Base-by-base conservation (phyloP, 2,888 invertebrate genomes). In the Sphaeridia pumilis region DNA sequence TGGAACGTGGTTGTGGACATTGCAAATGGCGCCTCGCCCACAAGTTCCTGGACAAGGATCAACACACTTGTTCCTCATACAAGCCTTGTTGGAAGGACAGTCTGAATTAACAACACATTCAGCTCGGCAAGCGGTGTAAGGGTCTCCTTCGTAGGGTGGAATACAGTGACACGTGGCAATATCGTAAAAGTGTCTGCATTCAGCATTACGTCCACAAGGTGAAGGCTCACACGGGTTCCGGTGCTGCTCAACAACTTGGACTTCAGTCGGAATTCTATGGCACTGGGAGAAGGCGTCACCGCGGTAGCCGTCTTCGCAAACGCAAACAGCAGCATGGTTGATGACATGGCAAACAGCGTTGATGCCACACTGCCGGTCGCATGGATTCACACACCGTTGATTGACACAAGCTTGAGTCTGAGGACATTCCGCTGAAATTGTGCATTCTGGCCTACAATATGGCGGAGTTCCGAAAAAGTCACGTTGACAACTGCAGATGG, bases 81-180 rank as follows among this genome's bases (percentile, higher is more conserved):
- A 86, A 42, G 84, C 84, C 68, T 77, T 76, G 64, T 78, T 79
- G n/a, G 78, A 72, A 1, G 80, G 71, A 69, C 86, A 86, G 63
- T 85, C 84, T 1, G 80, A 76, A 67, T 81, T 83, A 59, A 81
- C 79, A 12, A 82, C 78, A 70, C 88, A 89, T 72, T 89, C 88
- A 2, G 88, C 87, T 57, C 83, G 77, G 67, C 89, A 89, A 31
- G 87, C 87, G 14, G 80, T 78, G 67, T 86, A 87, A 14, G 87
- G 87, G 72, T 89, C 86, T n/a, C 89, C 89, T 56, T 85, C 80
- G 66, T 87, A 86, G 2, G 87, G 87, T 55, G 87, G 84, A 67
- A 89, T 86, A 67, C 89, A 90, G 17, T 78, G 76, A 69, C 89
- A 89, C 64, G 81, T 78, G 0, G 83, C 80, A 28, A 41, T 31